Evolutionary conservation across 2,113 vertebrate species (phyloP).

Genomic region (Aspiorhynchus laticeps): DNA sequence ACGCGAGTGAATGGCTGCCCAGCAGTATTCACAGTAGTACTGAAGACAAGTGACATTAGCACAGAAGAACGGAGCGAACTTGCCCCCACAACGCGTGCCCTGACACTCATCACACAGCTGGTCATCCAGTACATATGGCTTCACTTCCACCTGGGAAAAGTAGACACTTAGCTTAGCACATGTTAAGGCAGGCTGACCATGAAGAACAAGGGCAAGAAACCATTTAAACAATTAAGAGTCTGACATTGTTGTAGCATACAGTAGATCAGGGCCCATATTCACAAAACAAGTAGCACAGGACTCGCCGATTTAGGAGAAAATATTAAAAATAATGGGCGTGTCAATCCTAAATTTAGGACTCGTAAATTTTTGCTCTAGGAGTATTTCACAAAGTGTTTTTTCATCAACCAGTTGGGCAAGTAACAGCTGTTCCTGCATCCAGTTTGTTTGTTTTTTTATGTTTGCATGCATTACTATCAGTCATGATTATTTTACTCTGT

Average conservation of each 20-base stretch:
- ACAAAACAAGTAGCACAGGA: too few species aligned
- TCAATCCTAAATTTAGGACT: too few species aligned
- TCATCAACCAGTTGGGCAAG: too few species aligned
- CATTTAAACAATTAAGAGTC: not conserved
- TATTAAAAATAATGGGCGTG: too few species aligned
- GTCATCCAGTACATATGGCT: slow-evolving; percentile 99
- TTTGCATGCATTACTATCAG: too few species aligned
- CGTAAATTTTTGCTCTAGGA: too few species aligned
- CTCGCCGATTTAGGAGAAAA: too few species aligned
- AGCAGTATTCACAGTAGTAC: slow-evolving; percentile 99
- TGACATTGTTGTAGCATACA: not conserved
- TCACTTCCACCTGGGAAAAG: slow-evolving; percentile 95
- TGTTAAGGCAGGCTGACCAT: not conserved
- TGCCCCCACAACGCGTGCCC: slow-evolving; percentile 97
- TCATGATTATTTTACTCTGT: too few species aligned
- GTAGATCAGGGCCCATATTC: not conserved
- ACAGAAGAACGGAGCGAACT: slow-evolving; percentile 99
- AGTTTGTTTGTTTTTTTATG: too few species aligned
- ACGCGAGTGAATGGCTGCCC: slow-evolving; percentile 98
- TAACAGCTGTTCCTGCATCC: too few species aligned
- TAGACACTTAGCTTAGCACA: slow-evolving; percentile 34
- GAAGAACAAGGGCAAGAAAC: slow-evolving; percentile 22
- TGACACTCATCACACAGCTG: slow-evolving; percentile 99
- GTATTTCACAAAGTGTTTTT: too few species aligned
- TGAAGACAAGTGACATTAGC: slow-evolving; percentile 99